These are phyloP conservation scores for Acanthis flammea DNA, from an alignment of 2,797 vertebrate genomes.

Conservation along the genomic window DNA sequence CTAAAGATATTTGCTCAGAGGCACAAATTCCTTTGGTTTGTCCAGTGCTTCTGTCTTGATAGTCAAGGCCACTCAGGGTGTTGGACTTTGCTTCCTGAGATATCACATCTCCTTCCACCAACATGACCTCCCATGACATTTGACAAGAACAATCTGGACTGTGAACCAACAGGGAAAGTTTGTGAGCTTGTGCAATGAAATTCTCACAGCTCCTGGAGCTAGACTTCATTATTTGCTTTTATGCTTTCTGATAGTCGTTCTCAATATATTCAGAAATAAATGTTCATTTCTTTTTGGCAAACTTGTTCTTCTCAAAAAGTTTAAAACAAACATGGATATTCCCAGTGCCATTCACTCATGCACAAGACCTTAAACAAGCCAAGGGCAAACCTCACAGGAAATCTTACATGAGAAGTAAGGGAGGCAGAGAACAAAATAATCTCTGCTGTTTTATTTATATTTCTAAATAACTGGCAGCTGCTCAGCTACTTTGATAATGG, in stretches of 20 bases:
- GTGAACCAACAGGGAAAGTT: conserved; percentile 14
- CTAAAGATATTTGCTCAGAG: neutral
- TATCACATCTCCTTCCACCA: conserved; percentile 46
- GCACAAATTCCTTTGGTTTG: conserved; percentile 10
- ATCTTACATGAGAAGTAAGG: neutral
- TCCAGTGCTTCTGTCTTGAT: neutral
- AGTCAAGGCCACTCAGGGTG: conserved; percentile 10
- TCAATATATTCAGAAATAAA: neutral
- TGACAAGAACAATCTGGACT: neutral
- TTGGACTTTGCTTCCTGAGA: conserved; percentile 51
- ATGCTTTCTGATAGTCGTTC: neutral
- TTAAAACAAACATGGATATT: neutral
- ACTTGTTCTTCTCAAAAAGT: neutral
- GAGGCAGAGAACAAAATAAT: neutral
- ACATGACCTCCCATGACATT: conserved; percentile 37
- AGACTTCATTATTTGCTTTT: neutral
- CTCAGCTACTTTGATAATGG: conserved; percentile 45
- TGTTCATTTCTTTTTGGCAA: neutral
- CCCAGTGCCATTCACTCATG: neutral
- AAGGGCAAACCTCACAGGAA: neutral
- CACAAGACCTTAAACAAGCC: neutral
- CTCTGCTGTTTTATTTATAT: conserved; percentile 24
- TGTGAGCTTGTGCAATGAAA: conserved; percentile 18
- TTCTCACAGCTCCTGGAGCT: neutral
- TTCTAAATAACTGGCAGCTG: conserved; percentile 6